A percentile compares a stretch with the other conserved stretches of the same genome.
Evolutionary conservation across 2,113 vertebrate species (phyloP).

Genomic region (Sterrhoptilus dennistouni): DNA sequence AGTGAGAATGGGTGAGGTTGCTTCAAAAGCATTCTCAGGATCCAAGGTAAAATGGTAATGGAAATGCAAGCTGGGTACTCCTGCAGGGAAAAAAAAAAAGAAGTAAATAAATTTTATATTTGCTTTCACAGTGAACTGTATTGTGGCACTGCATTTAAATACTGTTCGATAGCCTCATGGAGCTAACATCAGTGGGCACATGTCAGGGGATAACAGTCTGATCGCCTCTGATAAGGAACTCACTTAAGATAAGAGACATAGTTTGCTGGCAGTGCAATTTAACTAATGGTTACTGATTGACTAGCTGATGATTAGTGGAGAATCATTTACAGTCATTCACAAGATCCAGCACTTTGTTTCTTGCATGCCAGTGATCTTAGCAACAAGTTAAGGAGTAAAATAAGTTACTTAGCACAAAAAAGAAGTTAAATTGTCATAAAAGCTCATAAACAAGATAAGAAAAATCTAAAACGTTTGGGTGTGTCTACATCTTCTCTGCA

Average conservation of each 20-base stretch:
- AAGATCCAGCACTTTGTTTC: not conserved
- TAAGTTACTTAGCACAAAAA: not conserved
- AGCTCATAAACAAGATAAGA: not conserved
- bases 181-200: not conserved
- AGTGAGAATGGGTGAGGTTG: not conserved
- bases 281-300: not conserved
- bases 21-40: not conserved
- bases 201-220: not conserved
- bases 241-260: not conserved
- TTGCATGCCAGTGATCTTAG: not conserved
- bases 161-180: not conserved
- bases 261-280: not conserved
- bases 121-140: not conserved
- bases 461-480: not conserved
- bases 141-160: not conserved
- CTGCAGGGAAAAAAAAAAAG: not conserved
- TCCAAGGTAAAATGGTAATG: not conserved
- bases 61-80: not conserved
- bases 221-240: not conserved
- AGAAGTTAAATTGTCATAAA: not conserved
- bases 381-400: not conserved
- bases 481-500: not conserved
- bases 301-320: not conserved
- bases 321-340: not conserved
- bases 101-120: not conserved